Base-by-base conservation (phyloP, 1,140 invertebrate genomes). In the Hypothenemus hampei region DNA sequence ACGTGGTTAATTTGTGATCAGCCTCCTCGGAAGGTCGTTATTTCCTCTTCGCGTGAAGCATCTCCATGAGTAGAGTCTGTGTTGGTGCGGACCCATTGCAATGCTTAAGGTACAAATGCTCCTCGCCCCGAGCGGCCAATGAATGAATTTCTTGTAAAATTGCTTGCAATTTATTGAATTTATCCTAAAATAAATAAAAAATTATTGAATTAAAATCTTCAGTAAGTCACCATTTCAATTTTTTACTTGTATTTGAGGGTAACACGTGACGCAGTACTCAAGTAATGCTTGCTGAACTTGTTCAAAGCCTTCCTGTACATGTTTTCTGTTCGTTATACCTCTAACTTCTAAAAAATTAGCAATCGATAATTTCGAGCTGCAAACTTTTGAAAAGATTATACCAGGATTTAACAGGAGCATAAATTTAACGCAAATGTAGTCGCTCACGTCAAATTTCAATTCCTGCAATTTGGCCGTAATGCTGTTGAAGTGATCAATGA, bases 341-440 rank as follows among this genome's bases (percentile, higher is more conserved):
- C 90, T 82, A 54, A 94, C 91, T 71, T 93, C 92, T n/a, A n/a
- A n/a, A n/a, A n/a, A n/a, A n/a, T n/a, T n/a, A n/a, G n/a, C n/a
- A n/a, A n/a, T n/a, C n/a, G n/a, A n/a, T 1, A 31, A 31, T 31
- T 31, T 31, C 26, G 13, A 2, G 26, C 26, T 31, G 26, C 26
- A 3, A 8, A 3, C 26, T 11, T 11, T 29, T 15, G 35, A 3
- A n/a, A n/a, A n/a, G n/a, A n/a, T n/a, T 77, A 81, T 75, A 97
- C 94, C 93, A 79, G 94, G 93, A 79, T 97, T 97, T 57, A 98
- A 82, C 54, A 98, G 82, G 65, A 98, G 84, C 67, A 97, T 78
- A 75, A 97, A 97, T 80, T 97, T 97, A 73, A 97, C 83, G 77
- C 93, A 97, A 66, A 96, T 90, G 75, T 97, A 98, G 75, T 97